Evolutionary conservation across 2,797 vertebrate genomes (phyloP).

Genomic region (Ciconia nigra): DNA sequence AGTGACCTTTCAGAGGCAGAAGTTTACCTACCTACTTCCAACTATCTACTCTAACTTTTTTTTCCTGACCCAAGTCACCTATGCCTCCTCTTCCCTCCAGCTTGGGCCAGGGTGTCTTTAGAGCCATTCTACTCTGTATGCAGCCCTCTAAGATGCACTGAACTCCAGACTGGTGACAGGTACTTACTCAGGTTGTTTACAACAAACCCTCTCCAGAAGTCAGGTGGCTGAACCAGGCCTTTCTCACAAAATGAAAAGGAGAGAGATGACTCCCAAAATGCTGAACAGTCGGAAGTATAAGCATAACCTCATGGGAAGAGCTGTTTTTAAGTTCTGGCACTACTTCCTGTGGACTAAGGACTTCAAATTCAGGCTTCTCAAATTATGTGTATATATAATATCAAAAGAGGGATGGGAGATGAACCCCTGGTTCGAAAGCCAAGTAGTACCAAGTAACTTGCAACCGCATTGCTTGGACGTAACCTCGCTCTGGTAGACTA

Average conservation of each 20-base stretch:
- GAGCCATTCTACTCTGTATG: not conserved
- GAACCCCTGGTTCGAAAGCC: not conserved
- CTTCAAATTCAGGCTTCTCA: not conserved
- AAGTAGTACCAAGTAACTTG: not conserved
- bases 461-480: not conserved
- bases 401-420: not conserved
- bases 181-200: not conserved
- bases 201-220: not conserved
- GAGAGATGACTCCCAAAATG: not conserved
- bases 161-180: not conserved
- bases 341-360: not conserved
- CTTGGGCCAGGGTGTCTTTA: not conserved
- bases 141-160: not conserved
- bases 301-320: not conserved
- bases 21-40: not conserved
- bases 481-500: not conserved
- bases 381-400: accelerated
- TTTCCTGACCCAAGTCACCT: not conserved
- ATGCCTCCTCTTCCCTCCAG: not conserved
- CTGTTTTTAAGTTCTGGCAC: not conserved
- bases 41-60: not conserved
- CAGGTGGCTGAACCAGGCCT: not conserved
- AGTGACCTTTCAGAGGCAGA: not conserved
- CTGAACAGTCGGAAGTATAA: not conserved
- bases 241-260: not conserved